Evolutionary conservation across 2,797 vertebrate species (phyloP).

Genomic region (Pyrocephalus nanus): DNA sequence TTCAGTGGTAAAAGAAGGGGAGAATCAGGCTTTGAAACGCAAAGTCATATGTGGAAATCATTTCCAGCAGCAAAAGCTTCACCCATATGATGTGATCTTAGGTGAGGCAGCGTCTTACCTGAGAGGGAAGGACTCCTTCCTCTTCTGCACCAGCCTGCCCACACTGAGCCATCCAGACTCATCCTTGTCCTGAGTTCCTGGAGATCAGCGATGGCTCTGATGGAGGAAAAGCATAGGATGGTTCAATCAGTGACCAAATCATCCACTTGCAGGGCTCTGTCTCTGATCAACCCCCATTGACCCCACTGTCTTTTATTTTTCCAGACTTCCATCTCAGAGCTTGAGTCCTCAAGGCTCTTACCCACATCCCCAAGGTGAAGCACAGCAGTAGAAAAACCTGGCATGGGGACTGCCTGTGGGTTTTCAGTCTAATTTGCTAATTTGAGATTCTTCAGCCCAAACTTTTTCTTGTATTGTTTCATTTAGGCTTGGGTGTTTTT

Average conservation of each 20-base stretch:
- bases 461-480: not conserved
- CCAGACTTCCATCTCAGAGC: not conserved
- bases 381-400: not conserved
- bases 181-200: not conserved
- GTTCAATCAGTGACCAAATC: not conserved
- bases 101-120: conserved; percentile 17
- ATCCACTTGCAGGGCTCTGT: not conserved
- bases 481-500: not conserved
- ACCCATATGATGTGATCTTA: accelerated
- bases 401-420: accelerated
- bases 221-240: accelerated
- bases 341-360: not conserved
- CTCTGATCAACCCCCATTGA: accelerated
- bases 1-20: not conserved
- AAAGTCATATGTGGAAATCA: conserved; percentile 22
- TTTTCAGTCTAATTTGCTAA: not conserved
- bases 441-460: not conserved
- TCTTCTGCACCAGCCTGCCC: not conserved
- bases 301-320: not conserved
- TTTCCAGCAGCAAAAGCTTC: not conserved
- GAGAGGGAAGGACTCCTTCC: not conserved
- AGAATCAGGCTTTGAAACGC: conserved; percentile 36
- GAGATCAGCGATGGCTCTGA: not conserved
- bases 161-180: not conserved
- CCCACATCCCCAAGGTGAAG: accelerated